Evolutionary conservation across 2,113 vertebrate genomes (phyloP).

Genomic region (Thalassarche chlororhynchos): DNA sequence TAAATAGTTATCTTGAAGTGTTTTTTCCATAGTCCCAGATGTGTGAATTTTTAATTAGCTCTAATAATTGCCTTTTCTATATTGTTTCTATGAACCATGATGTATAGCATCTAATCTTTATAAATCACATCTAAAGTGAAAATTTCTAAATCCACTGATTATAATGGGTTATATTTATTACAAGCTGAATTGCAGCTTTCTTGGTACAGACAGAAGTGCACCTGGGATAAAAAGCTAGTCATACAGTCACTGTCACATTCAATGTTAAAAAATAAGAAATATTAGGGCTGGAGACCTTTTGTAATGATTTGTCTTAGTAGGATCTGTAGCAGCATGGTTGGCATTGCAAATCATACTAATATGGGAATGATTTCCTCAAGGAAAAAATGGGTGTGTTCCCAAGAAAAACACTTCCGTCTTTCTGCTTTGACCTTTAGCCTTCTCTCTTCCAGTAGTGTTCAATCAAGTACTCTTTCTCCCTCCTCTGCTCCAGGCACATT

Average conservation of each 20-base stretch:
- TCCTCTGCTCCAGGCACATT: not conserved
- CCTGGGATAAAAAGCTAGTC: not conserved
- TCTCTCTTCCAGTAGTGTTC: not conserved
- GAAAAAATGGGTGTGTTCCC: not conserved
- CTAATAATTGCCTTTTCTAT: not conserved
- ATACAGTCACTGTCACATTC: not conserved
- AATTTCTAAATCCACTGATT: not conserved
- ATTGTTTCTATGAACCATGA: not conserved
- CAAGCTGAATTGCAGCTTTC: not conserved
- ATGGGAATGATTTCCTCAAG: not conserved
- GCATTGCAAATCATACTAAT: not conserved
- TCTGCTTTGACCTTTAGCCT: not conserved
- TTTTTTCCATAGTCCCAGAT: conserved; percentile 2
- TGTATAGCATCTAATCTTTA: not conserved
- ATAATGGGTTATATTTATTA: not conserved
- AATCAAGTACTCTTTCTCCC: not conserved
- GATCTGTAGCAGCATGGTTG: not conserved
- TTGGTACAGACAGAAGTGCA: not conserved
- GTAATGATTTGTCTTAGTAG: not conserved
- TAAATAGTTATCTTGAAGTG: not conserved
- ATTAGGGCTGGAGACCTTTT: not conserved
- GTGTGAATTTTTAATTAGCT: conserved; percentile 16
- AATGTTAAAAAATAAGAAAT: not conserved
- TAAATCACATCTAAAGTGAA: not conserved
- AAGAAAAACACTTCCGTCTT: not conserved